Evolutionary conservation across 1,140 invertebrate species (phyloP).

Genomic region (Drosophila sproati): DNA sequence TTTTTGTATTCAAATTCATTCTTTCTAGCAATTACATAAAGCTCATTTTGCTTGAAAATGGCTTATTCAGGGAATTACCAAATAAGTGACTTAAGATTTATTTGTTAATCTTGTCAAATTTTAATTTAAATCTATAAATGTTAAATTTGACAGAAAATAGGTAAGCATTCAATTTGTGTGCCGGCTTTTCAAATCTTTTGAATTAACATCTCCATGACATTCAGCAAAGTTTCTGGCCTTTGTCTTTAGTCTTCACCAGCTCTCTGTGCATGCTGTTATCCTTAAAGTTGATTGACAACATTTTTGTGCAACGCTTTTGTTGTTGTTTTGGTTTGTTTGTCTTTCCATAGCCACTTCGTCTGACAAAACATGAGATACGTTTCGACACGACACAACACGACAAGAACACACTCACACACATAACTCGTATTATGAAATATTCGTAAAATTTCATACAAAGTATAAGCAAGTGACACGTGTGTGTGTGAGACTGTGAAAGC

Average conservation of each 20-base stretch:
- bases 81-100: too few species aligned
- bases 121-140: too few species aligned
- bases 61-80: too few species aligned
- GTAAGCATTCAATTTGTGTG: conserved; percentile 3
- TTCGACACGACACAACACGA: conserved; percentile 54
- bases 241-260: conserved; percentile 28
- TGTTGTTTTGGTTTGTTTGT: conserved; percentile 55
- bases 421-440: conserved; percentile 80
- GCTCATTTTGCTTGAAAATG: too few species aligned
- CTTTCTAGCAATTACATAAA: too few species aligned
- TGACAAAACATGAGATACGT: conserved; percentile 78
- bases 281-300: conserved; percentile 76
- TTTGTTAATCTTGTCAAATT: too few species aligned
- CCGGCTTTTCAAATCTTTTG: conserved; percentile 4
- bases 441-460: conserved; percentile 79
- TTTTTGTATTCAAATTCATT: too few species aligned
- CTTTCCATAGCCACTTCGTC: conserved; percentile 75
- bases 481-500: conserved; percentile 47
- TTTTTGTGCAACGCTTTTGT: conserved; percentile 61
- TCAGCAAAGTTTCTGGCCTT: conserved; percentile 10
- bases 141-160: neutral
- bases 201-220: conserved; percentile 16
- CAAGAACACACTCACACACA: conserved; percentile 33
- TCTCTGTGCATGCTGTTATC: conserved; percentile 69
- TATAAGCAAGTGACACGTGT: conserved; percentile 66